Evolutionary conservation across 2,888 invertebrate species (phyloP).

Genomic region (Synergus itoensis): DNA sequence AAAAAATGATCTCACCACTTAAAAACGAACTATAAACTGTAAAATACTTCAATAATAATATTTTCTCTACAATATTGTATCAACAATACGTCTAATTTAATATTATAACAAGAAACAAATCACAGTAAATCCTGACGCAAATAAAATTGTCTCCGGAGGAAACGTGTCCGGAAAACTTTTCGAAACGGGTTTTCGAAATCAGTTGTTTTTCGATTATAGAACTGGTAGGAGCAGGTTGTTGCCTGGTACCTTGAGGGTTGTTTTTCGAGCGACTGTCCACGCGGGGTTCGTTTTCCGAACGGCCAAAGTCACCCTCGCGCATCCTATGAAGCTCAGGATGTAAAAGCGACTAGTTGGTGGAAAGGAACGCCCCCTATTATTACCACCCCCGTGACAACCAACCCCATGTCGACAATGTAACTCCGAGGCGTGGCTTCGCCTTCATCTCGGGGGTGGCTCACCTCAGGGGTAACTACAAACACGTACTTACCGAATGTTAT

Average conservation of each 20-base stretch:
- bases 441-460: constrained; percentile 69
- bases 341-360: constrained; percentile 55
- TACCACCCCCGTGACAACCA: constrained; percentile 66
- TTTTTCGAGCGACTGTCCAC: constrained; percentile 59
- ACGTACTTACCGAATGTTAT: constrained; percentile 76
- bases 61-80: neutral
- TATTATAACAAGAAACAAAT: constrained; percentile 8
- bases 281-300: constrained; percentile 54
- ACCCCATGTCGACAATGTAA: constrained; percentile 62
- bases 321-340: constrained; percentile 55
- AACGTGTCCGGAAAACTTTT: neutral
- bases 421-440: constrained; percentile 65
- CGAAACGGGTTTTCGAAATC: neutral
- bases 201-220: neutral
- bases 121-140: neutral
- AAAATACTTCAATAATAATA: neutral
- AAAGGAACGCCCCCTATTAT: constrained; percentile 71
- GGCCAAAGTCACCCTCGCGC: constrained; percentile 48
- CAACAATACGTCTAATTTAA: neutral
- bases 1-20: neutral
- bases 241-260: constrained; percentile 50
- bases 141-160: neutral
- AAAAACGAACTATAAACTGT: neutral
- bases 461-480: constrained; percentile 77
- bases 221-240: constrained; percentile 41